These are phyloP conservation scores for Euzophera pinguis DNA, from an alignment of 2,888 invertebrate genomes.

Conservation along the genomic window DNA sequence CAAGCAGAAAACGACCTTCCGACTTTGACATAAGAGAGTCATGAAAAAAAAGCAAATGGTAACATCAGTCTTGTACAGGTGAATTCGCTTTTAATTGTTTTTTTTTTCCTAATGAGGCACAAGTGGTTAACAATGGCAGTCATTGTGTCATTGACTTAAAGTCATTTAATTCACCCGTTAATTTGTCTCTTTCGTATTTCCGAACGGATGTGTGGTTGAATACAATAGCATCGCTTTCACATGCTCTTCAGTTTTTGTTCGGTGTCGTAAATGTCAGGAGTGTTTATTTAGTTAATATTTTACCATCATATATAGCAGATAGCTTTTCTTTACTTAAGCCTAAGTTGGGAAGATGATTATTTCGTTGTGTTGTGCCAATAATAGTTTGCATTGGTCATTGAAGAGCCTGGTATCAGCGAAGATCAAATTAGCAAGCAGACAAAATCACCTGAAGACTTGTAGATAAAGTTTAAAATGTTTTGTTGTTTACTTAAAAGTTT, in stretches of 20 bases:
- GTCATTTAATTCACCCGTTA: slow-evolving; percentile 48
- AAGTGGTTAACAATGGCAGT: slow-evolving; percentile 69
- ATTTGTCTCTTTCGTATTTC: slow-evolving; percentile 55
- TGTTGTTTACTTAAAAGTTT: too few relatives aligned
- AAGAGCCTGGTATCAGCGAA: too few relatives aligned
- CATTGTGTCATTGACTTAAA: slow-evolving; percentile 63
- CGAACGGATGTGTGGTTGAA: slow-evolving; percentile 37
- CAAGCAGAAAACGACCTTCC: slow-evolving; percentile 34
- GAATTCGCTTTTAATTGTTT: slow-evolving; percentile 63
- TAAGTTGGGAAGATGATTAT: too few relatives aligned
- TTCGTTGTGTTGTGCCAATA: too few relatives aligned
- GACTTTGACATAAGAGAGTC: slow-evolving; percentile 26
- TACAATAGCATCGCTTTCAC: slow-evolving; percentile 26
- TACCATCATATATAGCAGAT: too few relatives aligned
- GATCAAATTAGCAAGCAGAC: too few relatives aligned
- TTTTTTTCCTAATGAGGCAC: slow-evolving; percentile 75
- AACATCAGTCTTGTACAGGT: slow-evolving; percentile 36
- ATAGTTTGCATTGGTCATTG: too few relatives aligned
- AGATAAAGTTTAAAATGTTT: too few relatives aligned
- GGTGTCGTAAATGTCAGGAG: not conserved
- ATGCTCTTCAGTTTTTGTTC: slow-evolving; percentile 11
- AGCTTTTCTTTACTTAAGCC: too few relatives aligned
- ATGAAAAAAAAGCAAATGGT: slow-evolving; percentile 13
- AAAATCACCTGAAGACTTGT: too few relatives aligned
- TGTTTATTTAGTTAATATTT: too few relatives aligned